Evolutionary conservation across 2,113 vertebrate genomes (phyloP).

Genomic region (Scortum barcoo): DNA sequence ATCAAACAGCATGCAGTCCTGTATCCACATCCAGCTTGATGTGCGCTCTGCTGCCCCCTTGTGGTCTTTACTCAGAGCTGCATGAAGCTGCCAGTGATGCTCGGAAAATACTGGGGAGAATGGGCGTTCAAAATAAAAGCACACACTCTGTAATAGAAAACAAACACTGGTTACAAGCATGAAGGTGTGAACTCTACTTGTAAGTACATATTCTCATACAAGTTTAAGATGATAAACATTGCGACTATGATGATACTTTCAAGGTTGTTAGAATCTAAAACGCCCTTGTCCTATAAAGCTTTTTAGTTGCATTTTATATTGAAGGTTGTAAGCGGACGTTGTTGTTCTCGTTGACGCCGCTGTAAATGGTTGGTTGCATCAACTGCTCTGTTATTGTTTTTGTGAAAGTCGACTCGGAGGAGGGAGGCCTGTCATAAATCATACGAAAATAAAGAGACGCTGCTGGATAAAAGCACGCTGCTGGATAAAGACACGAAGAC

Average conservation of each 20-base stretch:
- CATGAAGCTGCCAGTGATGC: not conserved
- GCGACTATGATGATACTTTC: not conserved
- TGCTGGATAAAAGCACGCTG: not conserved
- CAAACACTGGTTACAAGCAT: fast-evolving
- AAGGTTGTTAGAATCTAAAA: not conserved
- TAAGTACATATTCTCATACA: fast-evolving
- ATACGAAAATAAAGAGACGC: not conserved
- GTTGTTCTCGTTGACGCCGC: not conserved
- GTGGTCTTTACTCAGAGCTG: not conserved
- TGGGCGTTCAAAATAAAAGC: slow-evolving; percentile 49
- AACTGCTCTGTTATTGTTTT: slow-evolving; percentile 6
- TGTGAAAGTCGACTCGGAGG: not conserved
- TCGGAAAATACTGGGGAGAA: not conserved
- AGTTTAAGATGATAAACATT: fast-evolving
- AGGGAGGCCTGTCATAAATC: not conserved
- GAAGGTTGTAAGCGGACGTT: slow-evolving; percentile 15
- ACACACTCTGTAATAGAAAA: not conserved
- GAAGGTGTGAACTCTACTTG: fast-evolving
- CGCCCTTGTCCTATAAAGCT: not conserved
- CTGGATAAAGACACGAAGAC: too few species aligned
- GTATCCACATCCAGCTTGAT: not conserved
- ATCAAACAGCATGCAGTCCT: not conserved
- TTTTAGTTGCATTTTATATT: slow-evolving; percentile 3
- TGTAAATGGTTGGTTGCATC: not conserved
- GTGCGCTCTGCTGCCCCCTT: slow-evolving; percentile 3